Percentiles rank a stretch among this genome's conserved stretches.
phyloP scores from a whole-genome alignment of 30 jellyfish, hydroid and myxozoan species.

The Aurelia aurita region DNA sequence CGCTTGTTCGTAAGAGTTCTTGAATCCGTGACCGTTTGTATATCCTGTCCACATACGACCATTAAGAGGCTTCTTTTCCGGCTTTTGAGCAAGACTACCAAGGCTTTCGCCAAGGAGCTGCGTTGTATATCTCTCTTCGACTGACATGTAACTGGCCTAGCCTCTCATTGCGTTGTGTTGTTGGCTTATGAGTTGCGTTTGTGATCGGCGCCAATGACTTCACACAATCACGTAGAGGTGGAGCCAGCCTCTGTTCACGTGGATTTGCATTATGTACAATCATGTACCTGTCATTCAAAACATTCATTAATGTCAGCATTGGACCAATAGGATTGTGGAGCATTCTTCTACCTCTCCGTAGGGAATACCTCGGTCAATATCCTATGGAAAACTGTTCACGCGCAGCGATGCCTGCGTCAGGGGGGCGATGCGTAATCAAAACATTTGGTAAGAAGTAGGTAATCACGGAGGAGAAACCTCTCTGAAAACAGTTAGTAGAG shows the following conservation, averaged over 20 bases:
- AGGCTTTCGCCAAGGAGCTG: conserved; percentile 77
- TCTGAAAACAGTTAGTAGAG: no score
- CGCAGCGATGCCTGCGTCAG: no score
- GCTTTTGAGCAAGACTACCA: conserved; percentile 37
- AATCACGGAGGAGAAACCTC: no score
- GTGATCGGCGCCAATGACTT: conserved; percentile 75
- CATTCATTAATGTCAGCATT: conserved; percentile 32
- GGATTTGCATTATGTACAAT: conserved; percentile 54
- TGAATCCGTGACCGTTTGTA: conserved; percentile 47
- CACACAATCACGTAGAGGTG: conserved; percentile 59
- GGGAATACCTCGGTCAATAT: conserved; percentile 24
- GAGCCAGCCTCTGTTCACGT: conserved; percentile 72
- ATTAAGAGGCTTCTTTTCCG: conserved; percentile 55
- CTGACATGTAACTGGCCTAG: conserved; percentile 71
- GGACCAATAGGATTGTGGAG: conserved; percentile 47
- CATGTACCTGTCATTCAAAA: conserved; percentile 83
- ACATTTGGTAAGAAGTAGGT: no score
- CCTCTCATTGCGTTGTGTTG: conserved; percentile 52
- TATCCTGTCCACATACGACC: conserved; percentile 53
- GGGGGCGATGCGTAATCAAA: no score
- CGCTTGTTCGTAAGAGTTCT: conserved; percentile 31
- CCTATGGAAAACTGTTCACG: not conserved
- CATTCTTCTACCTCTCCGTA: conserved; percentile 4
- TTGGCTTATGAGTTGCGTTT: conserved; percentile 30
- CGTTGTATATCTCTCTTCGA: conserved; percentile 70